Evolutionary conservation across 2,113 vertebrate species (phyloP).

Genomic region (Microcebus griseorufus): DNA sequence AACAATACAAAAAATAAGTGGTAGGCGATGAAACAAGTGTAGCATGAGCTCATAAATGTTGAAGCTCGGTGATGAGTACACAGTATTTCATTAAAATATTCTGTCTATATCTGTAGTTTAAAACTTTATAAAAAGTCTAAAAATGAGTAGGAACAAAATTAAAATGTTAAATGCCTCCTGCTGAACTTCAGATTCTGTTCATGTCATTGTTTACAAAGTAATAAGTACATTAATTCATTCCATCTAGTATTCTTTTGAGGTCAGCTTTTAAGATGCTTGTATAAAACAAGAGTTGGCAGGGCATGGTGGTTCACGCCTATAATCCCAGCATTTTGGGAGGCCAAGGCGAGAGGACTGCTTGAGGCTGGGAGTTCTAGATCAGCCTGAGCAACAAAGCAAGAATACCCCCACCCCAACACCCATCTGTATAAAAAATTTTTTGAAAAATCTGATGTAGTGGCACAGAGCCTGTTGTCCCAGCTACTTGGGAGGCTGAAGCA

Average conservation of each 20-base stretch:
- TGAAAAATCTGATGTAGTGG: too few species aligned
- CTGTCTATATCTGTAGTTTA: neutral
- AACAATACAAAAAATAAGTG: neutral
- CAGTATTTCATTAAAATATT: neutral
- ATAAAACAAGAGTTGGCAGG: neutral
- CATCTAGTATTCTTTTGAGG: neutral
- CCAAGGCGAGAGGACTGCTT: too few species aligned
- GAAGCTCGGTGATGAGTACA: neutral
- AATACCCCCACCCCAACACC: too few species aligned
- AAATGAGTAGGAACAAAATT: neutral
- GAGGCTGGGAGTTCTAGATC: too few species aligned
- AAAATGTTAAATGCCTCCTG: neutral
- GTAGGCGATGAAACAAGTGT: neutral
- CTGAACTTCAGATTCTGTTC: neutral
- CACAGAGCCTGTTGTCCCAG: too few species aligned
- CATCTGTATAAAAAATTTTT: too few species aligned
- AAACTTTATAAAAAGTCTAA: neutral
- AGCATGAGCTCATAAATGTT: neutral
- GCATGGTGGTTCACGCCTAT: too few species aligned
- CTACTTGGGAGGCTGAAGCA: too few species aligned
- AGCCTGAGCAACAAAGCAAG: too few species aligned
- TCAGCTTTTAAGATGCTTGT: neutral
- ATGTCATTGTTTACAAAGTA: neutral
- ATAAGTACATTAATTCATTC: neutral
- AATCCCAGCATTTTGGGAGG: too few species aligned